phyloP scores from a whole-genome alignment of 2,797 vertebrate species.

The Scolopax bukidnonensis region DNA sequence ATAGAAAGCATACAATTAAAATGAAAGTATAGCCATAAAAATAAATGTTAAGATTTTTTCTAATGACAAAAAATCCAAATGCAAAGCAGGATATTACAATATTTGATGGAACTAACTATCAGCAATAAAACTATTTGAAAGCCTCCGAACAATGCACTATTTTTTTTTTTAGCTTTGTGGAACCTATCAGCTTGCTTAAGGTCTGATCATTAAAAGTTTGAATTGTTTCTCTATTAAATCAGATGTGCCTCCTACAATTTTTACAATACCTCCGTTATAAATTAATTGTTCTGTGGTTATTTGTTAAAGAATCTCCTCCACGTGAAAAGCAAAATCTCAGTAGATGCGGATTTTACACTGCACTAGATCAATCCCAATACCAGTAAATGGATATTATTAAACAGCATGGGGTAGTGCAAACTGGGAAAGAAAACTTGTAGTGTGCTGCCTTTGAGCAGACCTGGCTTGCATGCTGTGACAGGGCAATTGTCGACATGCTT shows the following conservation, averaged over 20 bases:
- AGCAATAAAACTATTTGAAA: conserved; percentile 67
- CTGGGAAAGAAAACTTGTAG: conserved; percentile 90
- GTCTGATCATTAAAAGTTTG: conserved; percentile 67
- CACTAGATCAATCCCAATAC: conserved; percentile 91
- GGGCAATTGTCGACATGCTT: conserved; percentile 95
- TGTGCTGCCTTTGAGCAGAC: conserved; percentile 87
- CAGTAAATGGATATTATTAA: conserved; percentile 97
- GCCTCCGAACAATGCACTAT: conserved; percentile 28
- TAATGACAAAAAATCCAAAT: conserved; percentile 43
- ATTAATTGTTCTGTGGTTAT: conserved; percentile 84
- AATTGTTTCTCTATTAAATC: conserved; percentile 72
- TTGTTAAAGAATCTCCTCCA: conserved; percentile 86
- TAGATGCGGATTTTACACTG: conserved; percentile 86
- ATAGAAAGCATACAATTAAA: conserved; percentile 44
- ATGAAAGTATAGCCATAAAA: conserved; percentile 44
- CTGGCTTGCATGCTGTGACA: conserved; percentile 90
- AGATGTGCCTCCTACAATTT: conserved; percentile 63
- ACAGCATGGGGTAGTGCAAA: conserved; percentile 92
- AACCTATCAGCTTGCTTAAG: conserved; percentile 68
- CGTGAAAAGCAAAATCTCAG: conserved; percentile 82
- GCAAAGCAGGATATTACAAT: conserved; percentile 15
- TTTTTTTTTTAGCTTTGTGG: conserved; percentile 53
- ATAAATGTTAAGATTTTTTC: conserved; percentile 53
- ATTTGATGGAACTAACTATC: conserved; percentile 54
- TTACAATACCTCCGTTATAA: conserved; percentile 79